Base-by-base conservation (phyloP, 2,888 invertebrate species). In the Phrixothrix hirtus region DNA sequence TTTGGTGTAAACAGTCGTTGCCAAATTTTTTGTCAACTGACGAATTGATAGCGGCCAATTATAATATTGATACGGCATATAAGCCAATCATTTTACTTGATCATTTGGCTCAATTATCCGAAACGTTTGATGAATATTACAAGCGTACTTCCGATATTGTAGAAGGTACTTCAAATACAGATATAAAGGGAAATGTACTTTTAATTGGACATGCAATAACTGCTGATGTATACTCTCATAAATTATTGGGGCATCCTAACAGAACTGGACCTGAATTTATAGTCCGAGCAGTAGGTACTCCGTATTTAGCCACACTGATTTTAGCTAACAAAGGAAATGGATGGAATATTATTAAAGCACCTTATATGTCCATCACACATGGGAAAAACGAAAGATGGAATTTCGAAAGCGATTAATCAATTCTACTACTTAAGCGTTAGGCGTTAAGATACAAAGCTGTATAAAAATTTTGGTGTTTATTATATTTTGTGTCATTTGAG, bases 131-230 rank as follows among this genome's bases (percentile, higher is more conserved):
- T 60, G 81, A 85, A 61, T 88, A 86, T 68, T 88, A 88, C 68
- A 71, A 73, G 41, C 75, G 88, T 32, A 85, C 83, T 63, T 79
- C 80, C 61, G 77, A 79, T 52, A 79, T 85, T 11, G 75, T 84
- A 5, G 76, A 80, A 57, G 78, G 80, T 61, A 77, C 83, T 26
- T 72, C 86, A 9, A 75, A 79, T 38, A 74, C 75, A 14, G 66
- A 77, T 67, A 67, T 67, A 83, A 87, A 81, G 60, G 92, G 92
- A n/a, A 92, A 92, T 75, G 78, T 96, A 37, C 78, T 97, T 42
- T 80, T 97, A 62, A 87, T 97, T 7, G 96, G 90, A 0, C 97
- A 97, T 78, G 94, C 95, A 0, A 87, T 92, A 0, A 91, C 93
- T 0, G 74, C 96, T 56, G 95, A 96, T 67, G 85, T 89, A 3